A percentile compares a stretch with the other conserved stretches of the same genome.
These are phyloP conservation scores for Euthynnus affinis DNA, from an alignment of 2,797 vertebrate genomes.

Conservation along the genomic window DNA sequence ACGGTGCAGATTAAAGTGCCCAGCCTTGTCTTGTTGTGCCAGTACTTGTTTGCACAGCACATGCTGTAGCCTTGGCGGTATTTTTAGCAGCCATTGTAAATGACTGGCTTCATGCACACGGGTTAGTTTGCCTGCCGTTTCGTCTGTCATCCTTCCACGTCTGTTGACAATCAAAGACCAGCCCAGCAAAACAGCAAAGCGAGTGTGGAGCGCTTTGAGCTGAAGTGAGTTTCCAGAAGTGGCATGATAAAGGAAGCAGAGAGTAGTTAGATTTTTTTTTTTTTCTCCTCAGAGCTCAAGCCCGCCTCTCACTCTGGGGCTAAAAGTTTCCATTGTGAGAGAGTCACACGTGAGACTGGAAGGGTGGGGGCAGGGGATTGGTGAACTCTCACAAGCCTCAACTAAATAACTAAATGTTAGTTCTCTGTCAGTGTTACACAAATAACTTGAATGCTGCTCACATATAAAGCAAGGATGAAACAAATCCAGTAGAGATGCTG, in stretches of 20 bases:
- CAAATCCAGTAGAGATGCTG: not conserved
- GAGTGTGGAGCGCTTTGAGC: conserved; percentile 65
- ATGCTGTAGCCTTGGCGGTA: conserved; percentile 74
- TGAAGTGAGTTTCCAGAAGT: conserved; percentile 79
- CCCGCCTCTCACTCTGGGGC: conserved; percentile 81
- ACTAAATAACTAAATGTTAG: conserved; percentile 46
- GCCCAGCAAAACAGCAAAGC: conserved; percentile 49
- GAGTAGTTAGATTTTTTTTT: conserved; percentile 44
- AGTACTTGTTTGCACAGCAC: conserved; percentile 77
- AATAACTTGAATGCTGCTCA: not conserved
- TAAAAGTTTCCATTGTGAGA: conserved; percentile 91
- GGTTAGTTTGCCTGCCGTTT: conserved; percentile 53
- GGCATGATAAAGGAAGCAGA: conserved; percentile 80
- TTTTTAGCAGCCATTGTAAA: conserved; percentile 85
- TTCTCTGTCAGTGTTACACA: conserved; percentile 22
- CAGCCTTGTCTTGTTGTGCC: conserved; percentile 58
- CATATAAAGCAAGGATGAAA: conserved; percentile 11
- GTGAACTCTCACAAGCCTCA: conserved; percentile 74
- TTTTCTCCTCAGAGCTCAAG: conserved; percentile 45
- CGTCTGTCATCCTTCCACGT: conserved; percentile 51
- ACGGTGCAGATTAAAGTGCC: conserved; percentile 47
- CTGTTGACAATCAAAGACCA: conserved; percentile 59
- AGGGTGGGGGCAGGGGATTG: conserved; percentile 71
- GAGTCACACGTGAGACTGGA: conserved; percentile 80
- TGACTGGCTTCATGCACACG: conserved; percentile 48